Evolutionary conservation across 2,797 vertebrate genomes (phyloP).

Genomic region (Siniperca undulata): DNA sequence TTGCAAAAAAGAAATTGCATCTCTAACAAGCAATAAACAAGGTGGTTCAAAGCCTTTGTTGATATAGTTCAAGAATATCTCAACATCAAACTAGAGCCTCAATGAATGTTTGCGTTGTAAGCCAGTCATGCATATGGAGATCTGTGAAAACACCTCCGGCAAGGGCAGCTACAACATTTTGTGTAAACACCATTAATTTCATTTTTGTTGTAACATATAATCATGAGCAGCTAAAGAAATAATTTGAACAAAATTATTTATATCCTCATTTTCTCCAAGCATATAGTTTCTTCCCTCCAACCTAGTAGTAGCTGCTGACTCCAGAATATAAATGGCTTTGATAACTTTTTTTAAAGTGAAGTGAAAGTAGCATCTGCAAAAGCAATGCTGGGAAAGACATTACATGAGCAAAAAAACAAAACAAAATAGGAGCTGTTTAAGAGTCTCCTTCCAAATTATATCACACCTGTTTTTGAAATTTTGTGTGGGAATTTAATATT

Average conservation of each 20-base stretch:
- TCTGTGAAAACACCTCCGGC: constrained; percentile 11
- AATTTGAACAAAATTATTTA: constrained; percentile 26
- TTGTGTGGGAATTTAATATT: not conserved
- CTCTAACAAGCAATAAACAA: constrained; percentile 14
- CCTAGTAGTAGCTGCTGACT: not conserved
- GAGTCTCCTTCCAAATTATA: not conserved
- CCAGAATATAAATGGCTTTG: not conserved
- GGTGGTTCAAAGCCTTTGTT: constrained; percentile 38
- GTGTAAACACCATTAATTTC: constrained; percentile 31
- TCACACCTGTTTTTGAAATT: not conserved
- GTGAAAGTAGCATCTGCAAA: not conserved
- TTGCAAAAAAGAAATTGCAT: constrained; percentile 31
- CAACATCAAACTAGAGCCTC: constrained; percentile 26
- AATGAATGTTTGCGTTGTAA: constrained; percentile 33
- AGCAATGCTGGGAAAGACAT: not conserved
- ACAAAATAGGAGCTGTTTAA: not conserved
- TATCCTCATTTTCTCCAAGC: not conserved
- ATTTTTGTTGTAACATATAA: constrained; percentile 13
- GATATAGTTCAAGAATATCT: constrained; percentile 32
- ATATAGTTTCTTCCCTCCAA: not conserved
- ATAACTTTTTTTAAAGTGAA: not conserved
- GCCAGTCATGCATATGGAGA: constrained; percentile 1
- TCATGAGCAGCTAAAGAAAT: not conserved
- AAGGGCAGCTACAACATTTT: constrained; percentile 3
- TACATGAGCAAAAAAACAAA: constrained; percentile 6